Evolutionary conservation across 2,797 vertebrate species (phyloP).

Genomic region (Saguinus oedipus): DNA sequence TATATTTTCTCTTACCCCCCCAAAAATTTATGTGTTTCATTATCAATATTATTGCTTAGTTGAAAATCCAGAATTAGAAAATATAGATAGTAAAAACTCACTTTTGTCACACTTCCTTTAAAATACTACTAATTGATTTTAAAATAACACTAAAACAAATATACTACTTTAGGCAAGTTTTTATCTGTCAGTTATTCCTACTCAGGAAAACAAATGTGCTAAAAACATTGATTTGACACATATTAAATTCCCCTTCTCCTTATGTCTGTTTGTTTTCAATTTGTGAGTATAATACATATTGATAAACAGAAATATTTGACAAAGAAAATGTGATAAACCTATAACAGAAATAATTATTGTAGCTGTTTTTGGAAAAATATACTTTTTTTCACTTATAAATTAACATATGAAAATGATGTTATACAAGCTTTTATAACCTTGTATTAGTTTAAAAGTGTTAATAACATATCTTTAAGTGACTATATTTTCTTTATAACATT

Average conservation of each 20-base stretch:
- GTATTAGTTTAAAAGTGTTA: constrained; percentile 8
- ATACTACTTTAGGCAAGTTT: background rate
- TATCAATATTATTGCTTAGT: background rate
- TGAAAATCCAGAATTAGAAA: constrained; percentile 36
- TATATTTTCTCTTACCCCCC: background rate
- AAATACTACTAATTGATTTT: background rate
- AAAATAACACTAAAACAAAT: background rate
- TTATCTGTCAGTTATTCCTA: background rate
- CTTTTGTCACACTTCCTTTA: background rate
- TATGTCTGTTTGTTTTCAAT: background rate
- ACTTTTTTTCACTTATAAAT: background rate
- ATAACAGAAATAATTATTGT: background rate
- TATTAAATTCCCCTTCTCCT: background rate
- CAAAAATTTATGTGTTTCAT: background rate
- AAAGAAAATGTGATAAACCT: background rate
- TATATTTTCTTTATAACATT: background rate
- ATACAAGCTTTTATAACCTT: background rate
- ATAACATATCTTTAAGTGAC: background rate
- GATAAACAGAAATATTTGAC: background rate
- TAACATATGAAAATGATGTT: background rate
- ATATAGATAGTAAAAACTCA: background rate
- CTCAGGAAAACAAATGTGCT: background rate
- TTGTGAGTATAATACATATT: background rate
- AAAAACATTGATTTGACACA: background rate
- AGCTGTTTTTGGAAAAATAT: background rate